Conservation (phyloP, 2,113 vertebrate species). For the Hydrolagus affinis region DNA sequence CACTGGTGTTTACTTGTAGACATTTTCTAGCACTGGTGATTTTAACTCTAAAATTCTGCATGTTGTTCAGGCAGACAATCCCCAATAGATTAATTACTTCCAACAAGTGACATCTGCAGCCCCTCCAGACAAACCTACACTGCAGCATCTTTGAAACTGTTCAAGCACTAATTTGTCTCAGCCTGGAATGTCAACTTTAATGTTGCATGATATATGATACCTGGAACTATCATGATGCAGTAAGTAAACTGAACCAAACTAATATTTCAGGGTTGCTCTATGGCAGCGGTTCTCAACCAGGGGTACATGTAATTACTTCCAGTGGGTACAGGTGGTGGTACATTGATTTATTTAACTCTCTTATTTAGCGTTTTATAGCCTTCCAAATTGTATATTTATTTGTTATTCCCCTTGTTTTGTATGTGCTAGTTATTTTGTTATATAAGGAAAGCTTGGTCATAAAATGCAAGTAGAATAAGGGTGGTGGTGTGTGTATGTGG, state of each 20-base stretch:
- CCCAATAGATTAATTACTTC: conserved; percentile 7
- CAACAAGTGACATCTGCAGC: not conserved
- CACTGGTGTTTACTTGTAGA: not conserved
- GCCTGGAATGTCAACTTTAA: not conserved
- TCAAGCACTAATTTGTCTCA: conserved; percentile 8
- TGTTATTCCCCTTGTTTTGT: too few relatives aligned
- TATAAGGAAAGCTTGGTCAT: too few relatives aligned
- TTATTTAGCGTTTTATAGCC: too few relatives aligned
- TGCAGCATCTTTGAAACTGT: not conserved
- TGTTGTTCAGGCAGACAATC: conserved; percentile 8
- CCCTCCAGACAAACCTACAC: not conserved
- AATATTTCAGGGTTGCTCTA: not conserved
- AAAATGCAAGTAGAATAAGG: too few relatives aligned
- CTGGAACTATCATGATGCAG: not conserved
- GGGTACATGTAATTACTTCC: too few relatives aligned
- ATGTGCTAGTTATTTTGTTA: too few relatives aligned
- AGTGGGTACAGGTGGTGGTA: too few relatives aligned
- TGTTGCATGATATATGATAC: not conserved
- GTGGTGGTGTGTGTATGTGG: too few relatives aligned
- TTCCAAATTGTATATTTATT: too few relatives aligned
- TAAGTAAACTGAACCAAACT: not conserved
- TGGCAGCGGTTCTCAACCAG: too few relatives aligned
- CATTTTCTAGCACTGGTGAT: not conserved
- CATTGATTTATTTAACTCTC: too few relatives aligned
- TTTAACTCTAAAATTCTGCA: not conserved